Base-by-base conservation (phyloP, 2,797 vertebrate genomes). In the Phrynocephalus forsythii region DNA sequence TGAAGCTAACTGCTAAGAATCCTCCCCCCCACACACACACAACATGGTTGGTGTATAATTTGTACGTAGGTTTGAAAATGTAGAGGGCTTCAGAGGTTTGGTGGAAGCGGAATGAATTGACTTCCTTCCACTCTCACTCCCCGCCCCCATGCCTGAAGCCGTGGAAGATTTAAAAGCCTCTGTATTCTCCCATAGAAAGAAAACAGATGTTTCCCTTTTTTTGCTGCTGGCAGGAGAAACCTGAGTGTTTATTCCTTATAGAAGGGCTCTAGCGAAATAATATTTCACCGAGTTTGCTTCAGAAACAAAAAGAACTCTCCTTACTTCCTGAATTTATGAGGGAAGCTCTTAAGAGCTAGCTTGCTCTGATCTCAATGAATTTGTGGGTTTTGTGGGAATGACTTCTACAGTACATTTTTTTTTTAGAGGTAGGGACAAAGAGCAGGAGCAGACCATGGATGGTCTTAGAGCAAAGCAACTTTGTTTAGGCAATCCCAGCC, bases 191-290 rank as follows among this genome's bases (percentile, higher is more conserved):
- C 69, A 48, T 48, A 69, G 50, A 44, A 82, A 82, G 13, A 85
- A 63, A 72, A 71, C 67, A 24, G 50, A 83, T 50, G 68, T 20
- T 85, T 56, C 72, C 63, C 69, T 44, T 84, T 63, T 84, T 63
- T 56, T 75, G 71, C 60, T 85, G 87, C 83, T 85, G 87, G 48
- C 79, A n/a, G 48, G 83, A 88, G 83, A 85, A 82, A 81, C 48
- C 3, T 13, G 82, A 48, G 20, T 84, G 20, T 72, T 15, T n/a
- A 60, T 85, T 85, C 44, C 63, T 56, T 75, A 38, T 44, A 79
- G n/a, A 44, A 71, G 20, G 26, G 30, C 78, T 71, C 16, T 24
- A 30, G 30, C 71, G 75, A 13, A 24, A 52, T 9, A 50, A 67
- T 38, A 52, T 44, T 85, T 67, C 33, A n/a, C 76, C 8, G 69